These are phyloP conservation scores for Anaspis maculata DNA, from an alignment of 2,888 invertebrate genomes.

Conservation along the genomic window DNA sequence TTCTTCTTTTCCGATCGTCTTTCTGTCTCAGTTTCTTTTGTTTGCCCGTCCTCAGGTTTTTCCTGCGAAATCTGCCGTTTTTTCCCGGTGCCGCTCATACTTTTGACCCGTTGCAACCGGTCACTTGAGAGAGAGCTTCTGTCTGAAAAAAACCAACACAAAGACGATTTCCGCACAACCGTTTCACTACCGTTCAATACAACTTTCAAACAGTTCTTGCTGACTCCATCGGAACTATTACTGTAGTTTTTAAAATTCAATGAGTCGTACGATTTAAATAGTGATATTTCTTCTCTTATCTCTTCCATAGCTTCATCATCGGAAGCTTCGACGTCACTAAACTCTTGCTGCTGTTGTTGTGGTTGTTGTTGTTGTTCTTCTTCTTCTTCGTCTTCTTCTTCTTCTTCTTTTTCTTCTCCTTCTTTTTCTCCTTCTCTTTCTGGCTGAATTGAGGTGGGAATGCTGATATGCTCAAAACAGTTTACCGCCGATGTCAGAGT, in stretches of 20 bases:
- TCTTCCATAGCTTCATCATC: neutral
- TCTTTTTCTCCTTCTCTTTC: too few relatives aligned
- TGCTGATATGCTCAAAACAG: too few relatives aligned
- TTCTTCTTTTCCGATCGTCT: neutral
- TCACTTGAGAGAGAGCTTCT: neutral
- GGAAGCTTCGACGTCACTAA: too few relatives aligned
- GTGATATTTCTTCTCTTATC: neutral
- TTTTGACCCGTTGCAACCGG: neutral
- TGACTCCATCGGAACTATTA: too few relatives aligned
- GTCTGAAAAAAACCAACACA: constrained; percentile 2
- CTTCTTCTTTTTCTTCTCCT: too few relatives aligned
- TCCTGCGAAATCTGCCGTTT: neutral
- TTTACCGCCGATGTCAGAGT: too few relatives aligned
- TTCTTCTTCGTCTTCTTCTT: too few relatives aligned
- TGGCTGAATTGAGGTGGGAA: too few relatives aligned
- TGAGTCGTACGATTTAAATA: neutral
- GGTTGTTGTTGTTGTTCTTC: too few relatives aligned
- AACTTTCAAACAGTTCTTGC: too few relatives aligned
- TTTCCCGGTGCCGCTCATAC: too few relatives aligned
- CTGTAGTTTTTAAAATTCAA: neutral
- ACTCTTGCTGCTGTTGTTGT: too few relatives aligned
- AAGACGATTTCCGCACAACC: constrained; percentile 1
- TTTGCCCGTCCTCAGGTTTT: neutral
- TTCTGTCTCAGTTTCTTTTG: neutral
- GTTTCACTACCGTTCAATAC: neutral